A percentile compares a stretch with the other conserved stretches of the same genome.
Evolutionary conservation across 1,140 invertebrate species (phyloP).

Genomic region (Venturia canescens): DNA sequence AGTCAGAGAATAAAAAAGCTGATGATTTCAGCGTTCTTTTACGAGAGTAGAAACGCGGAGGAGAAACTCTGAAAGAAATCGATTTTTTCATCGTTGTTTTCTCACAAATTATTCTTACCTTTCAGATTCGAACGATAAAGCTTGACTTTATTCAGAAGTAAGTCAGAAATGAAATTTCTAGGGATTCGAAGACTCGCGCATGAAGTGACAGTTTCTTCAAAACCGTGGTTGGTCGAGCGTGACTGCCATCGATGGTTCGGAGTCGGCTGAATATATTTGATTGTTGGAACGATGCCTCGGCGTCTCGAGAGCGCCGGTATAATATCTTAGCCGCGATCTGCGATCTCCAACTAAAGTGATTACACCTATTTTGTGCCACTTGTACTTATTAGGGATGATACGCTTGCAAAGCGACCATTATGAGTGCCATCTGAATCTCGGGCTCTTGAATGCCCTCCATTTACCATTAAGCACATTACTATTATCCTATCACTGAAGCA

Average conservation of each 20-base stretch:
- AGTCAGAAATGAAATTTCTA: too few relatives aligned
- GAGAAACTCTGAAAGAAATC: too few relatives aligned
- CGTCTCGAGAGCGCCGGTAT: conserved; percentile 49
- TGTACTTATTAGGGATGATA: conserved; percentile 77
- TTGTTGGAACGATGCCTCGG: conserved; percentile 17
- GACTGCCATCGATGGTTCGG: conserved; percentile 25
- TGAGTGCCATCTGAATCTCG: conserved; percentile 76
- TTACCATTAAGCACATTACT: conserved; percentile 78
- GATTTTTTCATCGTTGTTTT: too few relatives aligned
- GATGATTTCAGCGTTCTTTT: too few relatives aligned
- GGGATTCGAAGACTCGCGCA: too few relatives aligned
- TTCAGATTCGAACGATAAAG: too few relatives aligned
- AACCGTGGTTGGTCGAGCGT: background rate
- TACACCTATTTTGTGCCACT: conserved; percentile 78
- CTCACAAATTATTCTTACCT: too few relatives aligned
- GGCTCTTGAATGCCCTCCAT: conserved; percentile 76
- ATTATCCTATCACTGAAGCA: conserved; percentile 75
- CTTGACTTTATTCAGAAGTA: too few relatives aligned
- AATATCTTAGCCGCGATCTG: conserved; percentile 45
- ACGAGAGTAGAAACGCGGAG: too few relatives aligned
- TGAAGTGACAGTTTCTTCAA: too few relatives aligned
- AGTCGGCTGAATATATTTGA: conserved; percentile 10
- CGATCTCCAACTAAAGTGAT: conserved; percentile 63
- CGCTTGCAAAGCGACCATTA: conserved; percentile 71
- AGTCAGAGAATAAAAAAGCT: too few relatives aligned